Percentiles rank a stretch among this genome's conserved stretches.
These are phyloP conservation scores for Cryptus viduatorius DNA, from an alignment of 2,888 invertebrate genomes.

Conservation along the genomic window DNA sequence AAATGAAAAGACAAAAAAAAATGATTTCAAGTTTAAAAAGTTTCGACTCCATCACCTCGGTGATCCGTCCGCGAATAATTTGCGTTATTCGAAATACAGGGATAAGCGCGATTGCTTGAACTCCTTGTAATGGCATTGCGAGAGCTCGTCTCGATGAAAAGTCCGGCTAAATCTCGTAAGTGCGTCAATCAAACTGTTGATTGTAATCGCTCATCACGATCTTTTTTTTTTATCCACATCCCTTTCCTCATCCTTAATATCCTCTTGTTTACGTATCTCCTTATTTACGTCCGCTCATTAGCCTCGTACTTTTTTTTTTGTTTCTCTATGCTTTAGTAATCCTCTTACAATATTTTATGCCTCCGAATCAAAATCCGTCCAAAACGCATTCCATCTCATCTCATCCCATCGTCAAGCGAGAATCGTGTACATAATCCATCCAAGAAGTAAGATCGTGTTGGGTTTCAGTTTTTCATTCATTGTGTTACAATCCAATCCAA, in stretches of 20 bases:
- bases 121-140: conserved; percentile 65
- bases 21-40: conserved; percentile 19
- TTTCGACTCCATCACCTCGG: conserved; percentile 50
- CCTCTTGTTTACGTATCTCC: conserved; percentile 75
- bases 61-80: conserved; percentile 54
- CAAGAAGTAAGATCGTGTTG: conserved; percentile 85
- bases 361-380: conserved; percentile 78
- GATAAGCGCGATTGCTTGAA: conserved; percentile 60
- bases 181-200: conserved; percentile 59
- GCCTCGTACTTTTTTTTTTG: conserved; percentile 29
- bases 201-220: conserved; percentile 52
- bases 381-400: conserved; percentile 74
- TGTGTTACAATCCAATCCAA: conserved; percentile 85
- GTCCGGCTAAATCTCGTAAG: conserved; percentile 69
- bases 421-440: conserved; percentile 84
- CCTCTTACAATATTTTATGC: conserved; percentile 79
- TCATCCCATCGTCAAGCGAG: conserved; percentile 79
- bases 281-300: conserved; percentile 61
- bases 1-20: conserved; percentile 1
- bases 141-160: conserved; percentile 71
- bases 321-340: conserved; percentile 66
- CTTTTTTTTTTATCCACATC: conserved; percentile 60
- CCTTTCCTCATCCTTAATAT: conserved; percentile 79
- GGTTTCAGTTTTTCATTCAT: conserved; percentile 85
- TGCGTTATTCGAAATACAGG: conserved; percentile 54